Base-by-base conservation (phyloP, 2,797 vertebrate genomes). In the Dryobates pubescens region DNA sequence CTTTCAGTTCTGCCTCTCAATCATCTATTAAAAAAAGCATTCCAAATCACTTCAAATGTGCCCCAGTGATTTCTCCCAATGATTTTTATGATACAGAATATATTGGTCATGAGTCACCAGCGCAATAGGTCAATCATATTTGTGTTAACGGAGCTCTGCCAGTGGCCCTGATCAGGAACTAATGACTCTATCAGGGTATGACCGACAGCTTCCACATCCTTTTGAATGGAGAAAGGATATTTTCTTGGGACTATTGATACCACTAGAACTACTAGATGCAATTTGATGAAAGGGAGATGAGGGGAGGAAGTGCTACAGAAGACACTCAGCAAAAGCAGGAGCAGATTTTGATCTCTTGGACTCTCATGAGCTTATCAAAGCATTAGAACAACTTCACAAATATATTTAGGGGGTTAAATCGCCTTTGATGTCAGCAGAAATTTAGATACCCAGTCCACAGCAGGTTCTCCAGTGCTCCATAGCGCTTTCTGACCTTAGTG, bases 231-330 rank as follows among this genome's bases (percentile, higher is more conserved):
- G 13, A 16, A 77, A 82, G 51, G 69, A 45, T 82, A 58, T 84
- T 90, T 93, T 80, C 69, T 84, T 79, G 30, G 26, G 57, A 67
- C 30, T 65, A 71, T 0, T 0, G 3, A 63, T 62, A 81, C 47
- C 19, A 45, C 57, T 56, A 47, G 73, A 92, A 87, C 54, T 92
- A 75, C 77, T 89, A n/a, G 79, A 92, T 93, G n/a, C 67, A 83
- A 73, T 82, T 49, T 83, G 63, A 93, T 57, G 47, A 90, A 92
- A 89, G 69, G 34, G 41, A 90, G 56, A 69, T 57, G 83, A 90
- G 49, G 19, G 49, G 51, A 87, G 53, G 72, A 85, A 69, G 38
- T 77, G 41, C 36, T 74, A 38, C 45, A 71, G 41, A 70, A 91
- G 56, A 78, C 49, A n/a, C 4, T 61, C 27, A 16, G 65, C 9